phyloP scores from a whole-genome alignment of 1,140 invertebrate species.

The Drosophila nikananu region DNA sequence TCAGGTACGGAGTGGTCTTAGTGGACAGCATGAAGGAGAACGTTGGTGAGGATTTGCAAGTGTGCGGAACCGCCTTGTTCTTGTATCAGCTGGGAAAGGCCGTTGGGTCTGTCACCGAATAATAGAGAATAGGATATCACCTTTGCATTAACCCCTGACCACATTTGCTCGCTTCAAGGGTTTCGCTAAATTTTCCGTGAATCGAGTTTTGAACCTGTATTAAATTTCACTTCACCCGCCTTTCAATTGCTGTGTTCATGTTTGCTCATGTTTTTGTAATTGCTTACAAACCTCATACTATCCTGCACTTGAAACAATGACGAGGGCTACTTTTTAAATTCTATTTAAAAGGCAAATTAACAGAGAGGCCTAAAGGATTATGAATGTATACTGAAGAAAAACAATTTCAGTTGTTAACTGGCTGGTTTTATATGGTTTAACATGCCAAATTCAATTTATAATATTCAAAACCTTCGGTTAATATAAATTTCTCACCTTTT shows the following conservation, averaged over 20 bases:
- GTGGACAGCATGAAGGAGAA: slow-evolving; percentile 55
- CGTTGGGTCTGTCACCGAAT: background rate
- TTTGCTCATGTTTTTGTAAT: slow-evolving; percentile 80
- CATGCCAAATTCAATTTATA: background rate
- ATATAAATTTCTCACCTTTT: background rate
- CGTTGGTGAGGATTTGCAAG: slow-evolving; percentile 55
- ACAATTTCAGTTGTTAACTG: too few relatives aligned
- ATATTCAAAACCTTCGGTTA: background rate
- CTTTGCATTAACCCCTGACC: slow-evolving; percentile 26
- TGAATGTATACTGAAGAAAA: too few relatives aligned
- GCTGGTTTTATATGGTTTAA: background rate
- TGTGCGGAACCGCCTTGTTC: slow-evolving; percentile 61
- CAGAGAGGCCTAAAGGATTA: too few relatives aligned
- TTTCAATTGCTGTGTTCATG: slow-evolving; percentile 76
- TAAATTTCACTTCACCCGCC: slow-evolving; percentile 61
- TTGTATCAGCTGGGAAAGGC: slow-evolving; percentile 47
- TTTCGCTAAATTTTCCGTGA: slow-evolving; percentile 62
- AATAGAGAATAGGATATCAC: background rate
- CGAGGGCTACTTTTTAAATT: too few relatives aligned
- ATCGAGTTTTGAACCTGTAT: slow-evolving; percentile 51
- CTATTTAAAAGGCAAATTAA: background rate
- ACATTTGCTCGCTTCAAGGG: slow-evolving; percentile 41
- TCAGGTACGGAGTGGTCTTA: slow-evolving; percentile 55
- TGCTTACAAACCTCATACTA: slow-evolving; percentile 39
- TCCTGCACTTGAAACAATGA: slow-evolving; percentile 2